These are phyloP conservation scores for western clawed frog (Xenopus tropicalis) DNA, from an alignment of 2,113 vertebrate genomes.

Conservation along the genomic window UCB_Xtro_10.0 CM004450.2:71151501-71152000, in stretches of 20 bases:
- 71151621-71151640: not conserved
- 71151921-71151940: not conserved
- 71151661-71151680: not conserved
- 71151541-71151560: constrained; percentile 52
- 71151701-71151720: no score
- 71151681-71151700: not conserved
- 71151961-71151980: not conserved
- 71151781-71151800: constrained; percentile 1
- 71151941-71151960: constrained; percentile 1
- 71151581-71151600: not conserved
- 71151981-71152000: constrained; percentile 11
- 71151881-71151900: not conserved
- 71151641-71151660: no score
- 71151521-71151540: constrained; percentile 55
- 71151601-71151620: not conserved
- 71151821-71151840: no score
- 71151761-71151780: not conserved
- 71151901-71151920: not conserved
- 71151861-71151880: not conserved
- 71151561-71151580: constrained; percentile 14
- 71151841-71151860: not conserved
- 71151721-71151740: no score
- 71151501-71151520: constrained; percentile 61
- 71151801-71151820: not conserved
- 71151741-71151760: not conserved